Base-by-base conservation (phyloP, 2,113 vertebrate species). In the Sprattus sprattus region DNA sequence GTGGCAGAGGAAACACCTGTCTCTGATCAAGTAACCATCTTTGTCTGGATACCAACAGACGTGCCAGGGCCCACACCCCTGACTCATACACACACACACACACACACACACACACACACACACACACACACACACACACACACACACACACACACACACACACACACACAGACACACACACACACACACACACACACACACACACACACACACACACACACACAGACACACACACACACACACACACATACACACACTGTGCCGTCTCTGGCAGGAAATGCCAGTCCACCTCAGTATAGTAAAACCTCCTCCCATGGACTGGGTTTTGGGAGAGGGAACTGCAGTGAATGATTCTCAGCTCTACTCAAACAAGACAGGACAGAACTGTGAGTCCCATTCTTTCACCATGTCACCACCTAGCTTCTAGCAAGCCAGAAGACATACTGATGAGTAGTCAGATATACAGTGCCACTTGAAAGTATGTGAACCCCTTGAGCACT, bases 1-100 rank as follows among this genome's bases (percentile, higher is more conserved):
- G 89, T 88, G 84, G 89, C 83, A 71, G 52, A 47, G 83, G 88
- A 93, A 92, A 92, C 91, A 92, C 89, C 91, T 92, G 90, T 89
- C 90, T 93, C 87, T 91, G 89, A 93, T 94, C 89, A 93, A 88
- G 89, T 87, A 89, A 87, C 85, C 82, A 85, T 83, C 67, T 52
- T 87, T 87, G 87, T 64, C 86, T 57, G 84, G 54, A 15, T 71
- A 84, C 60, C 46, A 28, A 32, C n/a, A 82, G 46, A n/a, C 83
- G 71, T 71, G 25, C 45, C 25, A 47, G 50, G 25, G 45, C 20
- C 54, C 28, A 54, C 15, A 45, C 82, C 25, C 83, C 57, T 64
- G 39, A 15, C 54, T 20, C 57, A 64, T 22, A 64, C 32, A 44
- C 25, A 20, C 80, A 45, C 39, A 81, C 80, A 81, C 39, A 45